A percentile compares a stretch with the other conserved stretches of the same genome.
Conservation (phyloP, 2,888 invertebrate species). For the Spilosoma lubricipeda region DNA sequence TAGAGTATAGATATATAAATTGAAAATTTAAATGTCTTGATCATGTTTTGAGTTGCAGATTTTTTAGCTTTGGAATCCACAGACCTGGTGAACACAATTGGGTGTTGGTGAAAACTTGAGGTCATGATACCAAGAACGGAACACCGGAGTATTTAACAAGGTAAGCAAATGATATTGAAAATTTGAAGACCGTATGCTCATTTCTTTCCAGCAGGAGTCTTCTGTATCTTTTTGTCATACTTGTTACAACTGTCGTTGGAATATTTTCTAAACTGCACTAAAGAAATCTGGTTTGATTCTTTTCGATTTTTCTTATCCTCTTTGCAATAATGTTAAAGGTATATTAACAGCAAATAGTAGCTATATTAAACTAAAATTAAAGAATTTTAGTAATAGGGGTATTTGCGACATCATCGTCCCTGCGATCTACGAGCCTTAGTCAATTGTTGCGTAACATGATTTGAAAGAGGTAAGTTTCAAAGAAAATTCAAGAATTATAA, state of each 20-base stretch:
- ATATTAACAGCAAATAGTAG: too few species aligned
- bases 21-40: too few species aligned
- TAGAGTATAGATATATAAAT: too few species aligned
- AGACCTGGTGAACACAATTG: too few species aligned
- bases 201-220: too few species aligned
- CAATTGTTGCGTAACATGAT: background rate
- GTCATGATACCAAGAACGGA: background rate
- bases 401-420: background rate
- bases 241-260: too few species aligned
- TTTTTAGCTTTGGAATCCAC: background rate
- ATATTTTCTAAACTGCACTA: too few species aligned
- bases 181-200: too few species aligned
- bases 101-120: background rate
- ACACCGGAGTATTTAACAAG: background rate
- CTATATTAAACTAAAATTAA: background rate
- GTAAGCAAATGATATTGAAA: conserved; percentile 17
- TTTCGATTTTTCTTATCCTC: too few species aligned
- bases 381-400: background rate
- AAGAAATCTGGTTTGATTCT: too few species aligned
- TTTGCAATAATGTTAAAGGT: too few species aligned
- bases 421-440: background rate
- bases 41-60: conserved; percentile 17
- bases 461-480: background rate
- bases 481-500: background rate
- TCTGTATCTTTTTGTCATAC: too few species aligned